phyloP scores from a whole-genome alignment of 2,888 invertebrate species.

The Ophonus ardosiacus region DNA sequence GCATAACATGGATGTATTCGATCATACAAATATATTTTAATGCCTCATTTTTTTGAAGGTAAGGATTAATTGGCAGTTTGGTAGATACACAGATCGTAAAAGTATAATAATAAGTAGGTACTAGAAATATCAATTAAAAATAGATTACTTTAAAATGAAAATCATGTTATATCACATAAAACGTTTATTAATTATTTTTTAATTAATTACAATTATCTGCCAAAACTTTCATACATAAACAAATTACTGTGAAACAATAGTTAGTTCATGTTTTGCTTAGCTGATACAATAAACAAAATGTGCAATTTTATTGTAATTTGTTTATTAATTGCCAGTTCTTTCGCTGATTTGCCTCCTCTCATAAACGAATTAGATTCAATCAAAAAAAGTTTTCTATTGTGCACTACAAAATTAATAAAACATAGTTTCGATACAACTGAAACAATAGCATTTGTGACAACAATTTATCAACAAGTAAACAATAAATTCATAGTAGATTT shows the following conservation, averaged over 20 bases:
- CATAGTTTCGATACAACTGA: constrained; percentile 10
- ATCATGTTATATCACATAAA: not conserved
- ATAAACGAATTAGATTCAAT: constrained; percentile 6
- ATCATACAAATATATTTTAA: too few relatives aligned
- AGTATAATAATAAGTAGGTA: not conserved
- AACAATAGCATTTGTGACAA: not conserved
- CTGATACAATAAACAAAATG: not conserved
- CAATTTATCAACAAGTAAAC: not conserved
- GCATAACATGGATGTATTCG: too few relatives aligned
- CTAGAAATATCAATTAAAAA: not conserved
- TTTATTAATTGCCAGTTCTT: not conserved
- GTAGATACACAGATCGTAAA: not conserved
- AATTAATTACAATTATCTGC: not conserved
- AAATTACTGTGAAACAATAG: not conserved
- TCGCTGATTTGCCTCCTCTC: not conserved
- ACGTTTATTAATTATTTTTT: not conserved
- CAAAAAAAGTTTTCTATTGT: constrained; percentile 19
- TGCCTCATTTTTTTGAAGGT: too few relatives aligned
- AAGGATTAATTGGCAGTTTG: not conserved
- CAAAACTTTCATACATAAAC: not conserved
- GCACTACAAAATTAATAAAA: constrained; percentile 23
- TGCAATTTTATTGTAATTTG: not conserved
- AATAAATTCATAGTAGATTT: not conserved
- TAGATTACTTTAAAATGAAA: constrained; percentile 7
- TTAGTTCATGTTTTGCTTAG: not conserved